Evolutionary conservation across 2,113 vertebrate genomes (phyloP).

Genomic region (Perognathus longimembris): DNA sequence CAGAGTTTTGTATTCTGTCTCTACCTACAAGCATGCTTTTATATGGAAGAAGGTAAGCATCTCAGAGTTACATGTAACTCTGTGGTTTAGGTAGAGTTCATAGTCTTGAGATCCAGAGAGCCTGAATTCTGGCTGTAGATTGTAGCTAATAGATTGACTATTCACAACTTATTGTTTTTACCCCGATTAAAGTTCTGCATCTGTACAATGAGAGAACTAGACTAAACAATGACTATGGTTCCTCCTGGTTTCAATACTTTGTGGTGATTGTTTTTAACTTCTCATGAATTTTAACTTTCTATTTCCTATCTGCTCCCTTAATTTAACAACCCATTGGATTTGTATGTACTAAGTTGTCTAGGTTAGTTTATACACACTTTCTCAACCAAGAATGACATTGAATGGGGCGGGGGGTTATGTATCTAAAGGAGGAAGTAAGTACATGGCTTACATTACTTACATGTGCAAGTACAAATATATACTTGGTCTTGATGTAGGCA

Average conservation of each 20-base stretch:
- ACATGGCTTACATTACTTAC: neutral
- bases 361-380: neutral
- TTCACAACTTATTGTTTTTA: slow-evolving; percentile 7
- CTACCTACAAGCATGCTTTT: neutral
- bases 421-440: too few species aligned
- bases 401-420: too few species aligned
- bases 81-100: neutral
- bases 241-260: slow-evolving; percentile 5
- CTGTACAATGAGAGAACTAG: slow-evolving; percentile 2
- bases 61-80: neutral
- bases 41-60: neutral
- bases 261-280: neutral
- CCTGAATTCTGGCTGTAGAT: neutral
- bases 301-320: neutral
- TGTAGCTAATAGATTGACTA: neutral
- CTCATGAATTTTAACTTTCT: neutral
- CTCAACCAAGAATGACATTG: neutral
- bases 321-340: neutral
- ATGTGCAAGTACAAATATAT: too few species aligned
- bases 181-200: neutral
- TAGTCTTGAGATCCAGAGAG: neutral
- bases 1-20: neutral
- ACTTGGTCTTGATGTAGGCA: slow-evolving; percentile 11
- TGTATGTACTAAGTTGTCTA: neutral
- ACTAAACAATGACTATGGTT: neutral